Base-by-base conservation (phyloP, 2,113 vertebrate genomes). In the Sylvia atricapilla region DNA sequence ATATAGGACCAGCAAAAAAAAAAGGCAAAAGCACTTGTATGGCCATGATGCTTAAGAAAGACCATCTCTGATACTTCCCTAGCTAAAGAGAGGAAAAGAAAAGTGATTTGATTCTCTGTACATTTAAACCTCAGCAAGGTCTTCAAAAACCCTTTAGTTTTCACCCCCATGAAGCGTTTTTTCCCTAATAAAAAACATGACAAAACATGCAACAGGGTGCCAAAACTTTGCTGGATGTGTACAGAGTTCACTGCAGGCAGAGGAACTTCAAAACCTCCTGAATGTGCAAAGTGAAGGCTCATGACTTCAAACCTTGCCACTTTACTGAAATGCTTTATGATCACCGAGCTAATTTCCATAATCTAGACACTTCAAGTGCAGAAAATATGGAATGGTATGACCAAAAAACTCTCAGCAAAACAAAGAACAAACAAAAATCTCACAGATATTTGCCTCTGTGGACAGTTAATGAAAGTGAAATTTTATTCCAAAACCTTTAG, bases 261-360 rank as follows among this genome's bases (percentile, higher is more conserved):
- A 82, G 27, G 37, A 95, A 87, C 64, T 96, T 96, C 96, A 97
- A 97, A 97, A 91, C 53, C 67, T 56, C 37, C 58, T 87, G 35
- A 90, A 5, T 72, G 59, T 67, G 75, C 69, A 50, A 55, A 39
- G 50, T 9, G 52, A 37, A 37, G 37, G 50, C 68, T 96, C 50
- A 95, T 92, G 73, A 85, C 60, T 95, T 80, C 44, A 95, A 94
- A 88, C 81, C 49, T 87, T 85, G 64, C 18, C 72, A 20, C 27
- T 72, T 95, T 20, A 81, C 41, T 67, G 22, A 90, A 77, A 67
- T 73, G 37, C 35, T 94, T 95, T 80, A 87, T 53, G 77, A 96
- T 92, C 64, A 94, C 55, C 28, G 94, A 73, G 37, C 18, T 81
- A 66, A 52, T 28, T 60, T 85, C 78, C 76, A 87, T 55, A 92